Evolutionary conservation across 2,797 vertebrate genomes (phyloP), one percentile per base, ranked within the genome.

Genomic region (Notolepis coatsorum): DNA sequence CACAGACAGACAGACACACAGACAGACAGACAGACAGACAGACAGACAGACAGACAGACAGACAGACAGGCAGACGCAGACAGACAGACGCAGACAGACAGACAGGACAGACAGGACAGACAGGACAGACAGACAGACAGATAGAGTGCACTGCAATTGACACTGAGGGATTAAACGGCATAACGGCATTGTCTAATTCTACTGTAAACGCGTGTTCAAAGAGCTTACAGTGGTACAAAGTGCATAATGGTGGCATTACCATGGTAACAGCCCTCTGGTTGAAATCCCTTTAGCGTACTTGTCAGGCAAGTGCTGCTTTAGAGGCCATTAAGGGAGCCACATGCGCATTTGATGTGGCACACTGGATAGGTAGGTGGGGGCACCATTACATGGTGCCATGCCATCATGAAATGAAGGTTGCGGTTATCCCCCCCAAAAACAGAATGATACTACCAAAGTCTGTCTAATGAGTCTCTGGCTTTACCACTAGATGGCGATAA

Each of bases 221-320:
- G 21, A 28, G 41, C 49, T 9, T 27, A 18, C 41, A 52, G 20
- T 24, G 21, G 31, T 23, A 35, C 38, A 17, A 21, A 35, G 5
- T 30, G 20, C 33, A 20, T 54, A 48, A 55, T 46, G 23, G 28
- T 38, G 5, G 42, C 38, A 64, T 64, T 71, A 30, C 70, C 69
- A 79, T 68, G 59, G 53, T 6, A 65, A 71, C 39, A 33, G 4
- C 37, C 33, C 54, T 54, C 7, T 31, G 35, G 66, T 71, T 63
- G 18, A 57, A 57, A 64, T 60, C 3, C 30, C 13, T 42, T 45
- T 51, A 7, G 28, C 13, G 45, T 7, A 18, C 23, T 33, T 50
- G 18, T 45, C 20, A 24, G 43, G 33, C 21, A 37, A 46, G 50
- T 48, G 52, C 46, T 41, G 13, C 21, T 55, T 50, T 70, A 38